Conservation (phyloP, 2,888 invertebrate genomes). For the Mesopsocus fuscifrons region DNA sequence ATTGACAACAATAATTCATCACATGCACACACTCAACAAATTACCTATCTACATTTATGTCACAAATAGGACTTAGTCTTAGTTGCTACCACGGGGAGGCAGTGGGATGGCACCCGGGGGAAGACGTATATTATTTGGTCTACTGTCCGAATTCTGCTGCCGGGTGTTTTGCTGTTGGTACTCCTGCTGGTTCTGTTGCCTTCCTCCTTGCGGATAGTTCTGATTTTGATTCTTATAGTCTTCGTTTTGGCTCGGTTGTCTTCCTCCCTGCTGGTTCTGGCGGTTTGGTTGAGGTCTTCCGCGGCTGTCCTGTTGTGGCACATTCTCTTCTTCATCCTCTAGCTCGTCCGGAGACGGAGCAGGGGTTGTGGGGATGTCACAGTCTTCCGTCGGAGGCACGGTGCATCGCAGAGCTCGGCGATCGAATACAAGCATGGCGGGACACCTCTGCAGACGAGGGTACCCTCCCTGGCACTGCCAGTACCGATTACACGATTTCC, state of each 20-base stretch:
- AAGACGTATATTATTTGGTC: constrained; percentile 16
- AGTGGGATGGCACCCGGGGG: constrained; percentile 26
- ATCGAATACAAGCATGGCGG: constrained; percentile 81
- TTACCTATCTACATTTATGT: too few relatives aligned
- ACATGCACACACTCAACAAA: too few relatives aligned
- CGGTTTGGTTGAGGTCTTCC: constrained; percentile 13
- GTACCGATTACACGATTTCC: constrained; percentile 83
- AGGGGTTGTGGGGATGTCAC: constrained; percentile 63
- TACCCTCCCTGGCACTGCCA: constrained; percentile 92
- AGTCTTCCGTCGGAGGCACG: constrained; percentile 77
- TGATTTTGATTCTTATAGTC: constrained; percentile 13
- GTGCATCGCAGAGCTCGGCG: constrained; percentile 63
- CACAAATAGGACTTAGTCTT: too few relatives aligned
- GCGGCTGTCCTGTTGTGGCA: constrained; percentile 16
- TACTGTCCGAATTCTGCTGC: constrained; percentile 12
- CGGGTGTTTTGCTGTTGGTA: constrained; percentile 14
- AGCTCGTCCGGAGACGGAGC: constrained; percentile 38
- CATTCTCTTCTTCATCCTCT: constrained; percentile 19
- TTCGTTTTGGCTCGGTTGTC: constrained; percentile 17
- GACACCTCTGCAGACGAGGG: constrained; percentile 75
- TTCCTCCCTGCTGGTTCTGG: constrained; percentile 14
- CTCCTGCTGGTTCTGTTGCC: constrained; percentile 14
- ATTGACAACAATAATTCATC: too few relatives aligned
- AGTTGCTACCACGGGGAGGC: constrained; percentile 20
- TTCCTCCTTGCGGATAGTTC: constrained; percentile 12